These are phyloP conservation scores for Oryzias javanicus DNA, from an alignment of 2,113 vertebrate species.

Conservation along the genomic window DNA sequence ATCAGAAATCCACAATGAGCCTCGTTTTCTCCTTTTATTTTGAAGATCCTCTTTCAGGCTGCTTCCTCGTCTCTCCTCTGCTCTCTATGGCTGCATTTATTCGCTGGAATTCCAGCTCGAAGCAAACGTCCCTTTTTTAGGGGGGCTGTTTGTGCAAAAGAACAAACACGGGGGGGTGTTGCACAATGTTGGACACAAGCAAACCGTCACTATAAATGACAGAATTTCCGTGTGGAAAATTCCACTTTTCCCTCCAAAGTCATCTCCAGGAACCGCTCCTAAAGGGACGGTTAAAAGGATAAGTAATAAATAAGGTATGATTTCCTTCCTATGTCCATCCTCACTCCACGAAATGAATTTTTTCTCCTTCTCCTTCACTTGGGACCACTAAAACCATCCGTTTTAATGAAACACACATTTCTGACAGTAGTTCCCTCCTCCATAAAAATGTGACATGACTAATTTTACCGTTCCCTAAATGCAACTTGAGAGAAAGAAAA, in stretches of 20 bases:
- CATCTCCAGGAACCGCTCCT: constrained; percentile 35
- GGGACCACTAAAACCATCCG: constrained; percentile 39
- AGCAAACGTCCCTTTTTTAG: constrained; percentile 16
- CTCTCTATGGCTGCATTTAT: constrained; percentile 26
- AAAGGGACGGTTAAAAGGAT: constrained; percentile 29
- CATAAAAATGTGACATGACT: constrained; percentile 8
- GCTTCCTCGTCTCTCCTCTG: not conserved
- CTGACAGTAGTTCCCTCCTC: constrained; percentile 9
- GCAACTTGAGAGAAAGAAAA: not conserved
- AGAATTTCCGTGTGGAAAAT: constrained; percentile 34
- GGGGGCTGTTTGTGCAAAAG: constrained; percentile 43
- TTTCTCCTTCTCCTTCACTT: not conserved
- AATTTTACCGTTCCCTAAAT: not conserved
- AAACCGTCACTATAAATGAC: constrained; percentile 23
- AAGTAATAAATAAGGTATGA: constrained; percentile 30
- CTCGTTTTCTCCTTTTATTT: constrained; percentile 39
- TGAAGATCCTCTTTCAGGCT: not conserved
- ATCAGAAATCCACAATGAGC: constrained; percentile 47
- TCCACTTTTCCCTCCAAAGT: constrained; percentile 14
- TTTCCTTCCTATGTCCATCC: constrained; percentile 39
- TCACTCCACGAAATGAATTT: constrained; percentile 5
- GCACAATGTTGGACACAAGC: constrained; percentile 30
- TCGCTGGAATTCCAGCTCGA: constrained; percentile 41
- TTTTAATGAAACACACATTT: constrained; percentile 19
- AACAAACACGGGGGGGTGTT: constrained; percentile 50